Conservation (phyloP, 2,888 invertebrate species). For the Galerucella calmariensis region DNA sequence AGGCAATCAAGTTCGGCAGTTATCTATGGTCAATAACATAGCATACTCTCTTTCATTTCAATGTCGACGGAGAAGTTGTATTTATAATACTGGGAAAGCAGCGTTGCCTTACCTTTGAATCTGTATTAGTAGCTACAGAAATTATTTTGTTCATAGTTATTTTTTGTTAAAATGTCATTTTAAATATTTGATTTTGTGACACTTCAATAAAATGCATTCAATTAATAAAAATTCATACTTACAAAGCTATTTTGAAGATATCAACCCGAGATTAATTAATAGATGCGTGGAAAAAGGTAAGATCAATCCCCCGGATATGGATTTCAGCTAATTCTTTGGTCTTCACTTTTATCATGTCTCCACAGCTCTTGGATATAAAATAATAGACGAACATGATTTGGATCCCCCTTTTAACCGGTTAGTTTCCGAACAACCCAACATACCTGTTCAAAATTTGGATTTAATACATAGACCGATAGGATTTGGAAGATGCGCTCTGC, state of each 20-base stretch:
- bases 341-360: not conserved
- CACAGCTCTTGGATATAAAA: slow-evolving; percentile 39
- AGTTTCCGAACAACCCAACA: slow-evolving; percentile 62
- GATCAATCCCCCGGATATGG: no score
- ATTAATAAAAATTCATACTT: slow-evolving; percentile 61
- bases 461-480: slow-evolving; percentile 62
- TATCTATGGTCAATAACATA: not conserved
- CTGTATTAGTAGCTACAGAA: not conserved
- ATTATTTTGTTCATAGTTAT: not conserved
- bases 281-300: slow-evolving; percentile 55
- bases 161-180: not conserved
- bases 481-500: slow-evolving; percentile 64
- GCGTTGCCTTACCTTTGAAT: not conserved
- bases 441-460: slow-evolving; percentile 63
- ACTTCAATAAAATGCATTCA: slow-evolving; percentile 54
- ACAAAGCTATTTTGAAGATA: slow-evolving; percentile 53
- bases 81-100: not conserved
- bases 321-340: not conserved
- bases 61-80: not conserved
- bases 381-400: slow-evolving; percentile 54
- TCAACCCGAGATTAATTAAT: slow-evolving; percentile 61
- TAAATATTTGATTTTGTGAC: not conserved
- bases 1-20: not conserved
- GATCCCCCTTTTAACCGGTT: slow-evolving; percentile 59
- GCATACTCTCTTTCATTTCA: slow-evolving; percentile 5